Evolutionary conservation across 2,888 invertebrate species (phyloP).

Genomic region (Ophion slaviceki): DNA sequence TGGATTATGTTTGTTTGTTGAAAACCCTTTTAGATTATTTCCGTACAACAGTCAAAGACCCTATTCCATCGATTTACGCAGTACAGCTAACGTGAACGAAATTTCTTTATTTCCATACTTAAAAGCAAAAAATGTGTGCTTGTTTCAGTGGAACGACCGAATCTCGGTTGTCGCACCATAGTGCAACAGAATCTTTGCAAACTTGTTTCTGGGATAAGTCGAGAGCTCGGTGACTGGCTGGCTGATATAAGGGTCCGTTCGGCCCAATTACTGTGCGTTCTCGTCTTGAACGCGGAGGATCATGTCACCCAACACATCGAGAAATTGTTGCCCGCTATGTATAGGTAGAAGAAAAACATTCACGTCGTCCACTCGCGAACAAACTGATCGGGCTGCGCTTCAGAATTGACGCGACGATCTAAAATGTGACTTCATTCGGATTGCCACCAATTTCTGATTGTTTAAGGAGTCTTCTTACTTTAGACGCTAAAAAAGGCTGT

Average conservation of each 20-base stretch:
- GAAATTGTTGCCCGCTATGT: constrained; percentile 86
- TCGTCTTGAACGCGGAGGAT: constrained; percentile 90
- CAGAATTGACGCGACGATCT: too few relatives aligned
- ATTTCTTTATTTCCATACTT: constrained; percentile 34
- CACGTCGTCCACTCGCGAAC: too few relatives aligned
- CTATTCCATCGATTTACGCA: neutral
- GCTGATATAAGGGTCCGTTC: constrained; percentile 87
- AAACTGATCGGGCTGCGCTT: too few relatives aligned
- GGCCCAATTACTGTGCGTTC: constrained; percentile 89
- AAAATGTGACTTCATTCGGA: too few relatives aligned
- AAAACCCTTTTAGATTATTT: too few relatives aligned
- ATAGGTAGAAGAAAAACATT: constrained; percentile 77
- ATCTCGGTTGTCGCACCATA: constrained; percentile 93
- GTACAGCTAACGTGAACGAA: neutral
- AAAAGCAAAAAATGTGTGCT: constrained; percentile 8
- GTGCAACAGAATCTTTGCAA: constrained; percentile 91
- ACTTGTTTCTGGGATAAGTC: constrained; percentile 89
- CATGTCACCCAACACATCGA: constrained; percentile 89
- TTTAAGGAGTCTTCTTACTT: too few relatives aligned
- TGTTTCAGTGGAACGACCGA: constrained; percentile 89
- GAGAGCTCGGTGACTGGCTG: constrained; percentile 92
- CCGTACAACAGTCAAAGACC: too few relatives aligned
- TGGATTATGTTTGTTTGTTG: too few relatives aligned
- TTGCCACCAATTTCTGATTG: too few relatives aligned
- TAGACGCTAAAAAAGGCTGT: too few relatives aligned